Conservation (phyloP, 1,140 invertebrate genomes). For the Drosophila nannoptera region DNA sequence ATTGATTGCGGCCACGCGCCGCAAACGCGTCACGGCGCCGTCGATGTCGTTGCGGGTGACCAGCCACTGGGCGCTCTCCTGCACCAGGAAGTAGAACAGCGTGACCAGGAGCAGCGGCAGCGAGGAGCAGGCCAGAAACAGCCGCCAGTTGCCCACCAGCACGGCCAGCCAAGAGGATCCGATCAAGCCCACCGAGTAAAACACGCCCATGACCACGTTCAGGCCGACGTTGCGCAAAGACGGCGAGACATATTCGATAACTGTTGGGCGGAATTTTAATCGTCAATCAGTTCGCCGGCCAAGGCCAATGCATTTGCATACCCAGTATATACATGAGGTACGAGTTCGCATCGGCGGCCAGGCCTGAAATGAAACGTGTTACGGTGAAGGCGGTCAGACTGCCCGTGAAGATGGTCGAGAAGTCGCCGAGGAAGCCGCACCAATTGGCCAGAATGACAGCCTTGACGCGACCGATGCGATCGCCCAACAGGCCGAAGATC, state of each 20-base stretch:
- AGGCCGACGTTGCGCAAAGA: constrained; percentile 81
- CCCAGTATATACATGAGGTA: constrained; percentile 83
- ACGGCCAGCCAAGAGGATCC: constrained; percentile 81
- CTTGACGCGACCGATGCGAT: constrained; percentile 81
- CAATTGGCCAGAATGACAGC: constrained; percentile 80
- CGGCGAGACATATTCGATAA: constrained; percentile 82
- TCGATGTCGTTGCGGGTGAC: constrained; percentile 81
- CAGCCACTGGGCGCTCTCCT: constrained; percentile 83
- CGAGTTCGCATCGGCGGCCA: constrained; percentile 82
- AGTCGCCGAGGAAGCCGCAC: constrained; percentile 80
- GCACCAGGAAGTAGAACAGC: constrained; percentile 80
- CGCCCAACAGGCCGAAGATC: constrained; percentile 81
- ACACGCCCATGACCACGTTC: constrained; percentile 81
- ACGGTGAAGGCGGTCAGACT: constrained; percentile 79
- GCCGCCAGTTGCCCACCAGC: constrained; percentile 80
- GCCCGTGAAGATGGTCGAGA: constrained; percentile 80
- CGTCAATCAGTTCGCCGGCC: not conserved
- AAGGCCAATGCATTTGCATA: constrained; percentile 55
- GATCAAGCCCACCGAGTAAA: constrained; percentile 81
- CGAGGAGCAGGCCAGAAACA: constrained; percentile 80
- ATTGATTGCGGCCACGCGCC: constrained; percentile 81
- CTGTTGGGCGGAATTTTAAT: constrained; percentile 56
- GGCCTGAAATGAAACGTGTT: constrained; percentile 81
- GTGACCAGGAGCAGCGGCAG: constrained; percentile 79
- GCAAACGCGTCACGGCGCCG: constrained; percentile 80